Evolutionary conservation across 2,797 vertebrate genomes (phyloP), one percentile per base, ranked within the genome.

Genomic region (Falco cherrug): DNA sequence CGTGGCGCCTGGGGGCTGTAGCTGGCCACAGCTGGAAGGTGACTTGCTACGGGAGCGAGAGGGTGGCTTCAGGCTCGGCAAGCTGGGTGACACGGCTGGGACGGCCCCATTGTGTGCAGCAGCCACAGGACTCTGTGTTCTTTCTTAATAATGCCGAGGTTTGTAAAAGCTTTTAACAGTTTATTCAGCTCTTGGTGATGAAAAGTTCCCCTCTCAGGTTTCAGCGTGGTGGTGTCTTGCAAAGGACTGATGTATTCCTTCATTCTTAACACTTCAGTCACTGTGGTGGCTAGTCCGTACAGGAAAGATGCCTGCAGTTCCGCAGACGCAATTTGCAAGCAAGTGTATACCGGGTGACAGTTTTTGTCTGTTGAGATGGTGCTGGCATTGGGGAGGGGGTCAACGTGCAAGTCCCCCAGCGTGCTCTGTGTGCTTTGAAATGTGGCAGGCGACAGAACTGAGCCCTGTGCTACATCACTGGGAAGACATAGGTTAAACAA

Each of bases 311-410:
- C 14, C 77, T 50, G 51, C 12, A 13, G 41, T 41, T 41, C 41
- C 41, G 41, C 39, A 51, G 26, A 3, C 25, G 24, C 39, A 63
- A 51, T 15, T 43, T 35, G 5, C 1, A 9, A 76, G 41, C 21
- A 21, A 22, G 11, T 4, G 24, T 16, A 1, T 35, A 13, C 22
- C 59, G 48, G 39, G 3, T 43, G 26, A 37, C 6, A 1, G 1
- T 10, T 31, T 48, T 17, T 15, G 13, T 1, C 16, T 17, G 6
- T 20, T 59, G 54, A 89, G 76, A 56, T 73, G 25, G 9, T 31
- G 48, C 37, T 63, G 20, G 31, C 41, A 1, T 29, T 39, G 43
- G 26, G 37, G 41, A 26, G 10, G 11, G 15, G 28, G 26, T 79
- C 31, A 20, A 7, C 1, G 16, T 63, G 74, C 15, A 14, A 9